phyloP scores from a whole-genome alignment of 2,113 vertebrate genomes.

The Manacus vitellinus region DNA sequence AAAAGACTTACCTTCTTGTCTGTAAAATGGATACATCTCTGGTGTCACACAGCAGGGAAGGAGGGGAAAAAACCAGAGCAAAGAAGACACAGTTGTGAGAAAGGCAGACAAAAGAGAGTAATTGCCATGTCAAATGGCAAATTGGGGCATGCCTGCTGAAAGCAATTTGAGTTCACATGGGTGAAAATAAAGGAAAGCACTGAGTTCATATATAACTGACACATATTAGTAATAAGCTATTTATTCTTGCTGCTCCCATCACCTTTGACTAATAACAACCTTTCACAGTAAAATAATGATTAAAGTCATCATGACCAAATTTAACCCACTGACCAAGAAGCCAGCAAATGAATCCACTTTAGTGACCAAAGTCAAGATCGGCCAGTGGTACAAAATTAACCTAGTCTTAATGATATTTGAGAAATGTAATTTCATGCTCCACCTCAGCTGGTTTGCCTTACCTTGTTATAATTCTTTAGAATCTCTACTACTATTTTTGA shows the following conservation, averaged over 20 bases:
- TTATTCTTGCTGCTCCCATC: conserved; percentile 28
- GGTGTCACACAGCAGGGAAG: neutral
- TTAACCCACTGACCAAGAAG: conserved; percentile 23
- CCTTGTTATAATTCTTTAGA: neutral
- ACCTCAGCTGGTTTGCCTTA: conserved; percentile 29
- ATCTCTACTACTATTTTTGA: neutral
- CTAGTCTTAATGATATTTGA: conserved; percentile 25
- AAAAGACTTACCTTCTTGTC: neutral
- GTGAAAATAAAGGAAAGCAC: neutral
- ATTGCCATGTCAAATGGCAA: conserved; percentile 3
- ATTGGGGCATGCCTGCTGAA: neutral
- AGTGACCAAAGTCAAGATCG: conserved; percentile 40
- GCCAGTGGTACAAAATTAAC: conserved; percentile 23
- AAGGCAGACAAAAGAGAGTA: neutral
- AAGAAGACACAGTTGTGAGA: neutral
- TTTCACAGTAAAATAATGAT: conserved; percentile 8
- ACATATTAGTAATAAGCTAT: conserved; percentile 51
- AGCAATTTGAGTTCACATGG: conserved; percentile 11
- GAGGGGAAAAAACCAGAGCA: neutral
- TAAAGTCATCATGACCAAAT: conserved; percentile 15
- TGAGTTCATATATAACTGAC: conserved; percentile 12
- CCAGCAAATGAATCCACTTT: neutral
- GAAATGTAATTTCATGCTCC: conserved; percentile 56
- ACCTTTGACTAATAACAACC: conserved; percentile 31
- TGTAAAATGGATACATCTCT: neutral